Conservation (phyloP, 2,888 invertebrate genomes). For the Drosophila vallismaia region DNA sequence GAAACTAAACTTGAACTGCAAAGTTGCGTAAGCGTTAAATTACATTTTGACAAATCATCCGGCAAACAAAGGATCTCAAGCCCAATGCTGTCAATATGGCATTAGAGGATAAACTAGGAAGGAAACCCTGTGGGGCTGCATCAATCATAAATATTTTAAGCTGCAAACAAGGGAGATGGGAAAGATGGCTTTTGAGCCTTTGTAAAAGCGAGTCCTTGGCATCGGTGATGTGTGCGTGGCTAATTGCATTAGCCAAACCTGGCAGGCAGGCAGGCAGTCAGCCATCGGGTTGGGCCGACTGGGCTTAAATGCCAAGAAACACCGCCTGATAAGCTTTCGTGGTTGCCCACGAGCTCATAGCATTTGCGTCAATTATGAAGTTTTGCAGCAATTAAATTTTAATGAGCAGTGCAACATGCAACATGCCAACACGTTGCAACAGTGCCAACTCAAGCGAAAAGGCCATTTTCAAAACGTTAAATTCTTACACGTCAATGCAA, state of each 20-base stretch:
- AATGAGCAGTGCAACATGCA: slow-evolving; percentile 52
- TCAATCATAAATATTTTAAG: slow-evolving; percentile 72
- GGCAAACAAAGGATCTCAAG: slow-evolving; percentile 50
- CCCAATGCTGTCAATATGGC: slow-evolving; percentile 52
- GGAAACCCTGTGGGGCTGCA: slow-evolving; percentile 50
- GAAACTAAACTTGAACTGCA: slow-evolving; percentile 3
- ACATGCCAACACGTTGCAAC: slow-evolving; percentile 2
- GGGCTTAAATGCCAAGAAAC: slow-evolving; percentile 54
- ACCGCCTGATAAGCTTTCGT: slow-evolving; percentile 59
- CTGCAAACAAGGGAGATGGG: slow-evolving; percentile 33
- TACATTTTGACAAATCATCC: slow-evolving; percentile 69
- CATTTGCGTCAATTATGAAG: slow-evolving; percentile 58
- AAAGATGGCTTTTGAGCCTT: slow-evolving; percentile 34
- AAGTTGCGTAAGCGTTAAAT: slow-evolving; percentile 60
- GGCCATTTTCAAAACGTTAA: slow-evolving; percentile 11
- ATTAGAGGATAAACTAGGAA: slow-evolving; percentile 41
- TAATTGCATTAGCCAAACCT: slow-evolving; percentile 64
- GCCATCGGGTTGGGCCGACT: slow-evolving; percentile 26
- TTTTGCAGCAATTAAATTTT: slow-evolving; percentile 64
- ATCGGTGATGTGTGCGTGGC: slow-evolving; percentile 27
- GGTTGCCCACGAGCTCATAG: slow-evolving; percentile 37
- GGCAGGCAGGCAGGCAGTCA: slow-evolving; percentile 7
- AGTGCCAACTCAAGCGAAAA: slow-evolving; percentile 18
- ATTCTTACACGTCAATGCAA: slow-evolving; percentile 3
- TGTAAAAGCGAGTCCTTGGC: slow-evolving; percentile 18